Conservation (phyloP, 2,113 vertebrate genomes). For the Brienomyrus brachyistius region DNA sequence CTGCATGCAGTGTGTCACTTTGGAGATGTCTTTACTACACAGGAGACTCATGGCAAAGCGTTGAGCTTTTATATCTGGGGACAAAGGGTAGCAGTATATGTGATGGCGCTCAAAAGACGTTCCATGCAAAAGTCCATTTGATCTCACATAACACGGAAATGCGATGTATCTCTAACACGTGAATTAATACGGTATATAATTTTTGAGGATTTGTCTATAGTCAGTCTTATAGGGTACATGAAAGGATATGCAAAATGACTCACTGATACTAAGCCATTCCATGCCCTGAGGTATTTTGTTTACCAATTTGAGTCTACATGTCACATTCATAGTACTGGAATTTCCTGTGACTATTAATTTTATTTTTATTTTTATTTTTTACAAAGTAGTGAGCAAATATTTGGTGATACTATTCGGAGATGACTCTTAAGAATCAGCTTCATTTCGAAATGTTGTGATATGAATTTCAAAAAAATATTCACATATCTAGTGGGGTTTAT, state of each 20-base stretch:
- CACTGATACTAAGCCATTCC: background rate
- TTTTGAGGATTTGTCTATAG: background rate
- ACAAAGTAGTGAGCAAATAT: background rate
- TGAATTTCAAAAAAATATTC: background rate
- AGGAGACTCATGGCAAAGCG: constrained; percentile 53
- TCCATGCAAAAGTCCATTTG: background rate
- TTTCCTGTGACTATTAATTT: background rate
- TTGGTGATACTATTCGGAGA: background rate
- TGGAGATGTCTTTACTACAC: constrained; percentile 59
- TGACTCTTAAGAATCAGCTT: background rate
- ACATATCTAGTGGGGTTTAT: background rate
- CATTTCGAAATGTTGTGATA: background rate
- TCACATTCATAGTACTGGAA: background rate
- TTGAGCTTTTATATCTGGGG: constrained; percentile 62
- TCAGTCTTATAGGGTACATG: background rate
- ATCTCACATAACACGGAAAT: background rate
- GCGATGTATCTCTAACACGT: background rate
- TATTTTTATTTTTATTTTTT: background rate
- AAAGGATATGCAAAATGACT: background rate
- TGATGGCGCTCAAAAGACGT: background rate
- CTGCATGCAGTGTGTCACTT: constrained; percentile 70
- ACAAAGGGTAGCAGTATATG: background rate
- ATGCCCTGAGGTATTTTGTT: background rate
- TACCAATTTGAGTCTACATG: background rate
- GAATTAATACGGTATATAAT: background rate